Base-by-base conservation (phyloP, 2,797 vertebrate species). In the Dendrocincla tyrannina region DNA sequence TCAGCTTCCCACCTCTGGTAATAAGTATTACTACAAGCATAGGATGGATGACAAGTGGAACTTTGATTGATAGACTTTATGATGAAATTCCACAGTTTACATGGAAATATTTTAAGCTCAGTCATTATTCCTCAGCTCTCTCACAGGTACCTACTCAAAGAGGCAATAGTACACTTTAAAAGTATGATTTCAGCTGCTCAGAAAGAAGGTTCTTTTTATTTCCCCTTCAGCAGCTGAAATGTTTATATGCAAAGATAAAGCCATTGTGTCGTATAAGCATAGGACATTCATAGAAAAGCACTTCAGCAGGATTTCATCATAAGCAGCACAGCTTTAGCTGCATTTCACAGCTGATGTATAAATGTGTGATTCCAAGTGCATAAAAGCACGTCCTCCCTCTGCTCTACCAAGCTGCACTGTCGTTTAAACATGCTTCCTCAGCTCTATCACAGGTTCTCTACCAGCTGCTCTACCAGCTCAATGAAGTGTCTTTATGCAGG, bases 21-120 rank as follows among this genome's bases (percentile, higher is more conserved):
- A 64, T 74, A 91, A 89, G 58, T 73, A 89, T 91, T 91, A 60
- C 76, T 84, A 55, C 5, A 23, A 73, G 58, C 1, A 2, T 78
- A 63, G 49, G 70, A 69, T 89, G 49, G 60, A 68, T 89, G 78
- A 74, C 7, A 52, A 95, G 79, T 82, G 23, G 44, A 77, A 69
- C 53, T 95, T 93, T 89, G 95, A 89, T 44, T 88, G 87, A 85
- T 89, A 89, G 88, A 82, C 63, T 77, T 88, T 94, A 82, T 83
- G 58, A 87, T 81, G 49, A 78, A 92, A 83, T 74, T 83, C 74
- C 88, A 50, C 77, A 74, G 70, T 78, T 96, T 87, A 80, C 68
- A 83, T 42, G 44, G 50, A 93, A 92, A 39, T 88, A 64, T 91
- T 95, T 95, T 94, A 93, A 93, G 53, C 44, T 85, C 37, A 27